A percentile compares a stretch with the other conserved stretches of the same genome.
Conservation (phyloP, 1,140 invertebrate species). For the Carposina sasakii region DNA sequence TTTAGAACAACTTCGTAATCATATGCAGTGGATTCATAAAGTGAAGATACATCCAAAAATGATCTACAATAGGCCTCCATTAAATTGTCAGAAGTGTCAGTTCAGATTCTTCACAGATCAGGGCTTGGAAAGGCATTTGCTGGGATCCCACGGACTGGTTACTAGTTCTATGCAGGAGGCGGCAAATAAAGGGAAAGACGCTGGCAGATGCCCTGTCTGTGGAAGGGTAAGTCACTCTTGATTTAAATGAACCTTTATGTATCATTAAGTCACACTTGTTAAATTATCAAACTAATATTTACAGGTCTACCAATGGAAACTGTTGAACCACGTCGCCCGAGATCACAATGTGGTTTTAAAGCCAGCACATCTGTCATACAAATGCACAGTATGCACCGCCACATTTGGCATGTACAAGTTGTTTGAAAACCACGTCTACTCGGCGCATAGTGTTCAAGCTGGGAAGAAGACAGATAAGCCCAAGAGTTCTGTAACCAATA, state of each 20-base stretch:
- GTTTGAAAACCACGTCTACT: constrained; percentile 95
- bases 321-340: constrained; percentile 90
- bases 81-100: constrained; percentile 97
- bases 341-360: constrained; percentile 93
- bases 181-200: constrained; percentile 95
- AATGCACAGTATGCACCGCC: constrained; percentile 94
- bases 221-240: constrained; percentile 79
- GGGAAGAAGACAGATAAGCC: constrained; percentile 85
- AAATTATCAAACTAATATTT: not conserved
- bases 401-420: constrained; percentile 96
- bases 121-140: constrained; percentile 92
- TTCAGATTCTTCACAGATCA: constrained; percentile 84
- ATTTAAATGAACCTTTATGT: constrained; percentile 15
- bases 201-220: constrained; percentile 93
- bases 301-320: constrained; percentile 93
- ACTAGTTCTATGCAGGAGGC: constrained; percentile 97
- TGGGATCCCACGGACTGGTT: constrained; percentile 94
- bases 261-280: not conserved
- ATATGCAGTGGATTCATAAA: constrained; percentile 98
- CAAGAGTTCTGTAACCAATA: too few species aligned
- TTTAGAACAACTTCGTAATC: constrained; percentile 91
- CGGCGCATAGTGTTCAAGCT: constrained; percentile 89
- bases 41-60: constrained; percentile 97
- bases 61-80: constrained; percentile 93
- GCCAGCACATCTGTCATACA: constrained; percentile 93